Conservation (phyloP, 2,888 invertebrate species). For the Tinea semifulvella region DNA sequence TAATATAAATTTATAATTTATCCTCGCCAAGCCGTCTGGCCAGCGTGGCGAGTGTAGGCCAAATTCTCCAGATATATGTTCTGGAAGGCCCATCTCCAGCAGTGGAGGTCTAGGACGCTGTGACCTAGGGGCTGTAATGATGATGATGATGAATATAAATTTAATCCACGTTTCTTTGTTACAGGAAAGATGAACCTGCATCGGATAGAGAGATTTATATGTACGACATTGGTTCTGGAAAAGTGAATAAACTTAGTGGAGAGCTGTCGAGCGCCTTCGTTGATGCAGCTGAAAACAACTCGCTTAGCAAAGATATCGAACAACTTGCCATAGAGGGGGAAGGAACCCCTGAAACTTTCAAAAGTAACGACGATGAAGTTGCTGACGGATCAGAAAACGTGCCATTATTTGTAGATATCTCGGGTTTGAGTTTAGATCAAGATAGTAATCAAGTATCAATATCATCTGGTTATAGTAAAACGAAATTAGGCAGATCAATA, state of each 20-base stretch:
- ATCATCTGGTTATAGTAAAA: conserved; percentile 63
- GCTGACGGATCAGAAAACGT: conserved; percentile 57
- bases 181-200: conserved; percentile 52
- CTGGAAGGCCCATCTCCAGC: too few relatives aligned
- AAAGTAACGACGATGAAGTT: conserved; percentile 35
- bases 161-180: conserved; percentile 25
- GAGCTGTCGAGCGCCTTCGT: conserved; percentile 87
- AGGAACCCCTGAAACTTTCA: conserved; percentile 50
- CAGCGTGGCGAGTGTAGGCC: too few relatives aligned
- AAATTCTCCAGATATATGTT: too few relatives aligned
- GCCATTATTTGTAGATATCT: conserved; percentile 61
- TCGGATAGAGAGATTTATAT: conserved; percentile 83
- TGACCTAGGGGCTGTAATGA: too few relatives aligned
- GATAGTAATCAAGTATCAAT: conserved; percentile 55
- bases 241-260: conserved; percentile 80
- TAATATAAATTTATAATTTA: too few relatives aligned
- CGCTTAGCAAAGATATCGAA: conserved; percentile 71
- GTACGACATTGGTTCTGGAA: conserved; percentile 81
- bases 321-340: conserved; percentile 63
- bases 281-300: conserved; percentile 87
- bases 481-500: conserved; percentile 56
- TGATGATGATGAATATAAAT: too few relatives aligned
- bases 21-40: too few relatives aligned
- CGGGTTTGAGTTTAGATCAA: conserved; percentile 48
- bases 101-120: too few relatives aligned